These are phyloP conservation scores for Mesoligia furuncula DNA, from an alignment of 2,888 invertebrate species.

Conservation along the genomic window DNA sequence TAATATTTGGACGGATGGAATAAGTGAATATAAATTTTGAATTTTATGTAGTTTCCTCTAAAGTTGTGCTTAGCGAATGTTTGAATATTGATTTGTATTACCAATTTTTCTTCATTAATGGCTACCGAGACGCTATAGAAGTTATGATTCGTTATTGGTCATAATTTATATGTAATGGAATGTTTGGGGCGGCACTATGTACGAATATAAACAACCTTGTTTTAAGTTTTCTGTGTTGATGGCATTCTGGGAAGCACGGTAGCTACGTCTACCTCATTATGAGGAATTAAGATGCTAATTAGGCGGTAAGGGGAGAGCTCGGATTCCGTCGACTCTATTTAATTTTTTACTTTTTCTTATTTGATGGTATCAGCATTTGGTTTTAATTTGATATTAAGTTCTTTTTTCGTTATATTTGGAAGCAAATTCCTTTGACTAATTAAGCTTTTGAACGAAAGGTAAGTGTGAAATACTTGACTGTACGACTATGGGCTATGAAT, in stretches of 20 bases:
- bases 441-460: conserved; percentile 37
- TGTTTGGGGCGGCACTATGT: conserved; percentile 62
- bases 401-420: conserved; percentile 40
- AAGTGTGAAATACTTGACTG: conserved; percentile 11
- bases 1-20: conserved; percentile 78
- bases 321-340: conserved; percentile 68
- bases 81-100: conserved; percentile 79
- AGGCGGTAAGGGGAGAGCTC: conserved; percentile 71
- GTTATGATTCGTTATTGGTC: conserved; percentile 68
- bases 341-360: conserved; percentile 54
- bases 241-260: conserved; percentile 77
- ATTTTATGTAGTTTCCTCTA: conserved; percentile 78
- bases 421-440: conserved; percentile 41
- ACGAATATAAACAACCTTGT: conserved; percentile 72
- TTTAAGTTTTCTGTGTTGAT: conserved; percentile 71
- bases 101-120: conserved; percentile 77
- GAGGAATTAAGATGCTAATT: conserved; percentile 83
- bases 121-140: conserved; percentile 69
- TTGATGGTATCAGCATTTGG: conserved; percentile 57
- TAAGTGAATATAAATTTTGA: conserved; percentile 74
- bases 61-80: conserved; percentile 71
- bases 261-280: conserved; percentile 77
- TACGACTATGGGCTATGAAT: not conserved
- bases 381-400: conserved; percentile 56
- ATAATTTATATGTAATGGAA: conserved; percentile 68